phyloP scores from a whole-genome alignment of 2,797 vertebrate genomes.

The Aselliscus stoliczkanus region DNA sequence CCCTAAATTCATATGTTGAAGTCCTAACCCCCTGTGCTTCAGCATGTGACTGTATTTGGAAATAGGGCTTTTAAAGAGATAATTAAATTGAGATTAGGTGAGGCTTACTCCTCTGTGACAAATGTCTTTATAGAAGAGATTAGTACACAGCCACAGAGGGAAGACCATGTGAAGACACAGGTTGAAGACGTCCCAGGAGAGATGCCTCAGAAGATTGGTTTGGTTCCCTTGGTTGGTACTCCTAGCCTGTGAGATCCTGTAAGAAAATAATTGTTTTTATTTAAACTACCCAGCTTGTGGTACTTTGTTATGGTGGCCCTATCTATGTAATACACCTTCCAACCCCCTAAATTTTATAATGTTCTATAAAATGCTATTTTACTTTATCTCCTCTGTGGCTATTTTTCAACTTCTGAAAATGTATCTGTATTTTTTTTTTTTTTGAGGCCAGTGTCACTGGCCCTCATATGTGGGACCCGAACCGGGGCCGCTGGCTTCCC shows the following conservation, averaged over 20 bases:
- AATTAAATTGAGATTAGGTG: neutral
- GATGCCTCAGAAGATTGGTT: neutral
- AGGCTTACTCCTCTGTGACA: neutral
- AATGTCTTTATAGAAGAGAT: neutral
- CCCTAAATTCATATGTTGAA: neutral
- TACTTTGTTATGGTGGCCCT: neutral
- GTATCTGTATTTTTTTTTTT: conserved; percentile 25
- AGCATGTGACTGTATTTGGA: neutral
- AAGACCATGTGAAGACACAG: neutral
- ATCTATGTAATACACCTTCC: neutral
- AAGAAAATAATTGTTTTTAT: neutral
- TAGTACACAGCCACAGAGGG: neutral
- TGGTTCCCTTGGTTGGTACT: neutral
- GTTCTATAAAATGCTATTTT: neutral
- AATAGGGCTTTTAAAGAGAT: neutral
- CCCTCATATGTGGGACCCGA: too few relatives aligned
- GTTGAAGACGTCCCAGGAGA: neutral
- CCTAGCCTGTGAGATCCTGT: neutral
- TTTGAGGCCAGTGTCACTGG: too few relatives aligned
- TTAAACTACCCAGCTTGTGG: neutral
- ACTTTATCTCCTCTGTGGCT: neutral
- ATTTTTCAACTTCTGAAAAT: neutral
- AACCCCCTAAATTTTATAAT: neutral
- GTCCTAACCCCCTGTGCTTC: neutral
- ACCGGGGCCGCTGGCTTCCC: too few relatives aligned